Evolutionary conservation across 1,140 invertebrate species (phyloP).

Genomic region (Ditylenchus dipsaci): DNA sequence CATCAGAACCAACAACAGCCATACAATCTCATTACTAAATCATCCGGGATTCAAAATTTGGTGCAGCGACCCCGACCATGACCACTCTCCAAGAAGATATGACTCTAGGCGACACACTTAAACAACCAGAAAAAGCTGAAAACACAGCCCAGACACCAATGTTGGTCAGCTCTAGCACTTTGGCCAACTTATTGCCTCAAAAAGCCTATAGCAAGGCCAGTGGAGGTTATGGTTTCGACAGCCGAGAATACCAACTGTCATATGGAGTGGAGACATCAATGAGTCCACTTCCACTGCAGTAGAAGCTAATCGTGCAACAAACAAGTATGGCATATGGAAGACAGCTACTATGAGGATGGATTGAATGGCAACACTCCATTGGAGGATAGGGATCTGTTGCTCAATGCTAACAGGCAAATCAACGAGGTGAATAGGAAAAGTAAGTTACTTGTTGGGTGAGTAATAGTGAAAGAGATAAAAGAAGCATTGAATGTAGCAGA

Average conservation of each 20-base stretch:
- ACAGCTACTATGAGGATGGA: slow-evolving; percentile 56
- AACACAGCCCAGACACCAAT: too few species aligned
- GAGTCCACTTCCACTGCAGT: slow-evolving; percentile 14
- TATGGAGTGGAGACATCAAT: slow-evolving; percentile 43
- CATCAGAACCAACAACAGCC: too few species aligned
- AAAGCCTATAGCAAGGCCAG: not conserved
- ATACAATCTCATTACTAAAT: too few species aligned
- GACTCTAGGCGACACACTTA: too few species aligned
- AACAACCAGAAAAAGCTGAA: too few species aligned
- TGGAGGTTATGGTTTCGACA: not conserved
- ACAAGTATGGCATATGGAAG: slow-evolving; percentile 37
- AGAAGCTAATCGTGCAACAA: not conserved
- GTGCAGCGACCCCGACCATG: too few species aligned
- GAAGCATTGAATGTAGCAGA: too few species aligned
- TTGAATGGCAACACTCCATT: slow-evolving; percentile 1
- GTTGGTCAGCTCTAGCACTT: too few species aligned
- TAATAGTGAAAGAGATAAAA: too few species aligned
- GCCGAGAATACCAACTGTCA: slow-evolving; percentile 38
- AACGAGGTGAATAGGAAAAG: not conserved
- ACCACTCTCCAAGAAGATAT: too few species aligned
- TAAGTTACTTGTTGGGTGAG: too few species aligned
- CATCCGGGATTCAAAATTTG: too few species aligned
- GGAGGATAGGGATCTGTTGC: not conserved
- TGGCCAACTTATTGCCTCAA: not conserved
- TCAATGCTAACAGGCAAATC: not conserved